Conservation (phyloP, 2,888 invertebrate genomes). For the Xestobium rufovillosum region DNA sequence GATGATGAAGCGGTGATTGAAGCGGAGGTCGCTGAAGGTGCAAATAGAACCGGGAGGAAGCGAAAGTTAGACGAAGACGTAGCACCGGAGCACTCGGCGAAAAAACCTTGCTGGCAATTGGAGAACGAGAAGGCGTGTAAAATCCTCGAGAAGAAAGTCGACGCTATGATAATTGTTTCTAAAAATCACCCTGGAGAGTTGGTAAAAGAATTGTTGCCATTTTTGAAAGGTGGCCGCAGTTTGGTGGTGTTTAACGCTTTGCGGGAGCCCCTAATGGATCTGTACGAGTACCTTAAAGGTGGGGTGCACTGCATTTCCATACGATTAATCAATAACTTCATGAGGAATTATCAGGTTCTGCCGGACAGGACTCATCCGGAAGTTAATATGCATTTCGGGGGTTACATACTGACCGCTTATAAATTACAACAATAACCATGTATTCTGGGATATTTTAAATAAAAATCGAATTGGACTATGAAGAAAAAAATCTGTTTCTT, state of each 20-base stretch:
- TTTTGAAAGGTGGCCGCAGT: slow-evolving; percentile 72
- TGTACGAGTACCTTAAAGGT: slow-evolving; percentile 71
- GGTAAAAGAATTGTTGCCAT: slow-evolving; percentile 64
- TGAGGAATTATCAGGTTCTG: slow-evolving; percentile 83
- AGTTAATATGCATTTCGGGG: slow-evolving; percentile 85
- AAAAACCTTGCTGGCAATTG: slow-evolving; percentile 60
- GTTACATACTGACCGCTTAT: slow-evolving; percentile 76
- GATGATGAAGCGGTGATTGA: slow-evolving; percentile 12
- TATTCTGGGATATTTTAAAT: no score
- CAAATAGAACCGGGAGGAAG: slow-evolving; percentile 19
- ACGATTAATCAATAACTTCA: slow-evolving; percentile 77
- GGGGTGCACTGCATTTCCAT: slow-evolving; percentile 65
- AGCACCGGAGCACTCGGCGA: slow-evolving; percentile 30
- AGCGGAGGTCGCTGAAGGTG: slow-evolving; percentile 13
- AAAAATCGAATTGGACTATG: no score
- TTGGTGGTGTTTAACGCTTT: slow-evolving; percentile 77
- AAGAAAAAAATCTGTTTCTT: slow-evolving; percentile 18
- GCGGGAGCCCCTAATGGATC: slow-evolving; percentile 77
- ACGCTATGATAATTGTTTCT: slow-evolving; percentile 69
- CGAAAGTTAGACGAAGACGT: slow-evolving; percentile 35
- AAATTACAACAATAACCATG: slow-evolving; percentile 28
- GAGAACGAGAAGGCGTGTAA: slow-evolving; percentile 61
- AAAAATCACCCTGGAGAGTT: slow-evolving; percentile 83
- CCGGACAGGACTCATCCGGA: slow-evolving; percentile 91
- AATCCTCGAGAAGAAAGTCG: slow-evolving; percentile 57